Base-by-base conservation (phyloP, 1,140 invertebrate species). In the Luehdorfia chinensis region DNA sequence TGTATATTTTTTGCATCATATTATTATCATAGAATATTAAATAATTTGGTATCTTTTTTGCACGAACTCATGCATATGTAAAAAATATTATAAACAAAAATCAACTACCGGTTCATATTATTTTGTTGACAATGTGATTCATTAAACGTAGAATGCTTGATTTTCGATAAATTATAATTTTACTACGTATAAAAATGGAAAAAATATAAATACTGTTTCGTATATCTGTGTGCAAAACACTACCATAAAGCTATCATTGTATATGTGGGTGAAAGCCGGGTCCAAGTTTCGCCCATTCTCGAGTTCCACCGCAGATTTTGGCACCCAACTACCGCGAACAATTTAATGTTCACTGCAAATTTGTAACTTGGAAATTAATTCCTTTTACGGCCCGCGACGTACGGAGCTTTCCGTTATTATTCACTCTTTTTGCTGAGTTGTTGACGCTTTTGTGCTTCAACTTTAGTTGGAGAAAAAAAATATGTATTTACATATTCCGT, bases 291-390 rank as follows among this genome's bases (percentile, higher is more conserved):
- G 15, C 54, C 30, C 28, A 39, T 45, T 34, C 14, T n/a, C 32
- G 62, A 66, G 55, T 66, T 62, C 44, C 39, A 14, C 49, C 48
- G 32, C 56, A 64, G 50, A 66, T 59, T 63, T 58, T 66, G 61
- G 60, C 67, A 59, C 55, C 46, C 51, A 61, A 59, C 64, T 65
- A 59, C 39, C 31, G 13, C 46, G 53, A 55, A 59, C 56, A 63
- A 65, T 47, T 70, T 66, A 59, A 69, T n/a, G n/a, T 57, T 55
- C 59, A 45, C 55, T 65, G 60, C 55, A 59, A 65, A 65, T 64
- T 66, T 66, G 51, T 56, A 57, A 57, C 50, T 54, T 39, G 50
- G 47, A 58, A 53, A 58, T 53, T 53, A 53, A 58, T 58, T 46
- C 39, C 50, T 53, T 39, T 28, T 28, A 28, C 14, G 7, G 9